Percentiles rank a stretch among this genome's conserved stretches.
Evolutionary conservation across 1,140 invertebrate species (phyloP).

Genomic region (Scaptomyza montana): DNA sequence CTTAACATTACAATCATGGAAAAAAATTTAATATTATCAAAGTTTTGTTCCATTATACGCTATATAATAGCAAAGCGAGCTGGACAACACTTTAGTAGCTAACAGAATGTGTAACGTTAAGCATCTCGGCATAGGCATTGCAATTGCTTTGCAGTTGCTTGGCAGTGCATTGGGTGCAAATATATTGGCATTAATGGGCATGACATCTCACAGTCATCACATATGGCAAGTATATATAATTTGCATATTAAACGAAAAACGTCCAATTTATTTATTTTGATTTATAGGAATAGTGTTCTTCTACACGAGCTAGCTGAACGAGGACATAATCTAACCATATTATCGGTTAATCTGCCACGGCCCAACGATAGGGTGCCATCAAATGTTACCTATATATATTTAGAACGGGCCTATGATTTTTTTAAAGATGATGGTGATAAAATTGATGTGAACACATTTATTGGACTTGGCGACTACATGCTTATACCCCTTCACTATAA

Average conservation of each 20-base stretch:
- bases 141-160: slow-evolving; percentile 12
- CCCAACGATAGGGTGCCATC: slow-evolving; percentile 20
- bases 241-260: background rate
- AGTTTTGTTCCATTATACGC: background rate
- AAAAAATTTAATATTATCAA: background rate
- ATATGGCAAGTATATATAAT: slow-evolving; percentile 26
- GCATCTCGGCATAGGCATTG: background rate
- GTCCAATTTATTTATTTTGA: background rate
- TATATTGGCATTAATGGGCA: slow-evolving; percentile 36
- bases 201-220: slow-evolving; percentile 41
- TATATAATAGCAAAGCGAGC: background rate
- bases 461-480: slow-evolving; percentile 21
- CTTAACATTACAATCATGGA: too few relatives aligned
- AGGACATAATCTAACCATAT: slow-evolving; percentile 54
- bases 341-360: slow-evolving; percentile 36
- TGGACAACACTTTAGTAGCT: slow-evolving; percentile 3
- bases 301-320: slow-evolving; percentile 36
- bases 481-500: slow-evolving; percentile 4
- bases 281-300: slow-evolving; percentile 36
- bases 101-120: slow-evolving; percentile 12
- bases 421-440: background rate
- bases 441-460: slow-evolving; percentile 8
- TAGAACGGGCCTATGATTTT: slow-evolving; percentile 38
- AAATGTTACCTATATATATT: slow-evolving; percentile 32
- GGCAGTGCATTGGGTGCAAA: slow-evolving; percentile 18